Base-by-base conservation (phyloP, 2,888 invertebrate species). In the Aquatica leii region DNA sequence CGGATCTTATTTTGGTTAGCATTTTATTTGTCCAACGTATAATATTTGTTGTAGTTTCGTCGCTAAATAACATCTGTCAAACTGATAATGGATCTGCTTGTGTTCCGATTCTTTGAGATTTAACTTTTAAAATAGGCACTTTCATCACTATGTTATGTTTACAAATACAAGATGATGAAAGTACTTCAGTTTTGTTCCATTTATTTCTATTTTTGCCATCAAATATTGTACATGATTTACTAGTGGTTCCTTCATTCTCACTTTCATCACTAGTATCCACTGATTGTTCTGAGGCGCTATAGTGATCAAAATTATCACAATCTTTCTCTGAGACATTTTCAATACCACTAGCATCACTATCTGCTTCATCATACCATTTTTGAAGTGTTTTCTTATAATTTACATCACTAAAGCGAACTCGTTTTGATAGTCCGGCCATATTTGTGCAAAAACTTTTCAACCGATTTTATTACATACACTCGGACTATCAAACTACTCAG, bases 81-180 rank as follows among this genome's bases (percentile, higher is more conserved):
- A 46, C 48, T 20, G 15, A 46, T 20, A 46, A 46, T 8, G 48
- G 48, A 46, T 46, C 48, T 20, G 48, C 48, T 46, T 46, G 48
- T 18, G 48, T 46, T 46, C 48, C 48, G 17, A 46, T 2, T 20
- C 20, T 46, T 46, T 14, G 48, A 46, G 48, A 15, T 6, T 46
- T 46, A 14, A 14, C 15, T 46, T 46, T 46, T 15, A 46, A 20
- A 14, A 46, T 15, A 46, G 48, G 48, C 17, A 46, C 48, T 18
- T 46, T 46, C 1, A 46, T 46, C 11, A 46, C 20, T 46, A 46
- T 14, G 11, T 5, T 46, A 46, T 46, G 48, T 37, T 37, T 11
- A 37, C 5, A 9, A 12, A 9, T 37, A 37, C 37, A 14, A 11
- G 37, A 37, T 11, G 14, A 37, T 37, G 5, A 14, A 46, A 4